These are phyloP conservation scores for Pollachius pollachius DNA, from an alignment of 2,113 vertebrate species.

Conservation along the genomic window DNA sequence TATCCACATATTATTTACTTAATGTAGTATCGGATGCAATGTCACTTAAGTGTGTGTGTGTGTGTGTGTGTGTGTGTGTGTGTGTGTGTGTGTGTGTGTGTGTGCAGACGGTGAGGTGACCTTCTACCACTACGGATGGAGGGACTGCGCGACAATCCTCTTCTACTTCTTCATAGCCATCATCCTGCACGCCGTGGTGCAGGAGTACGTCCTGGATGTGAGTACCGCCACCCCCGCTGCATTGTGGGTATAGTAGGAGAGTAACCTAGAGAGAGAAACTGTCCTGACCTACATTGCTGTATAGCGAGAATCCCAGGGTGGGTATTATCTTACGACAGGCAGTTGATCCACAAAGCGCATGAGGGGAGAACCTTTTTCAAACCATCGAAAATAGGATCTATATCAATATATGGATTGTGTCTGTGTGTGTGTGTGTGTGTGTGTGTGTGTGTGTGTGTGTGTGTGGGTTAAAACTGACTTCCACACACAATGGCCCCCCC, in stretches of 20 bases:
- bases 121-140: constrained; percentile 90
- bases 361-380: too few species aligned
- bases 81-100: background rate
- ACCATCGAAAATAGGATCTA: too few species aligned
- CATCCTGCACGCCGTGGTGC: constrained; percentile 92
- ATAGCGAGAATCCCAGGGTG: too few species aligned
- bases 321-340: too few species aligned
- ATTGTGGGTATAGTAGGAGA: constrained; percentile 11
- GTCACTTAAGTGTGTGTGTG: background rate
- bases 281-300: background rate
- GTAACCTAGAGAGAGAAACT: background rate
- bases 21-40: background rate
- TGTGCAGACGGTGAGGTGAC: constrained; percentile 84
- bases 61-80: too few species aligned
- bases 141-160: constrained; percentile 88
- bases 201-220: constrained; percentile 95
- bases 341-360: too few species aligned
- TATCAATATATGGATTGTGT: background rate
- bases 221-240: constrained; percentile 56
- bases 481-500: too few species aligned
- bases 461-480: background rate
- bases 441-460: background rate
- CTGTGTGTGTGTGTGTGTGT: background rate
- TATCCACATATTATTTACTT: background rate
- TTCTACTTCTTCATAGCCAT: constrained; percentile 94